Base-by-base conservation (phyloP, 1,140 invertebrate genomes). In the Ephestia elutella region DNA sequence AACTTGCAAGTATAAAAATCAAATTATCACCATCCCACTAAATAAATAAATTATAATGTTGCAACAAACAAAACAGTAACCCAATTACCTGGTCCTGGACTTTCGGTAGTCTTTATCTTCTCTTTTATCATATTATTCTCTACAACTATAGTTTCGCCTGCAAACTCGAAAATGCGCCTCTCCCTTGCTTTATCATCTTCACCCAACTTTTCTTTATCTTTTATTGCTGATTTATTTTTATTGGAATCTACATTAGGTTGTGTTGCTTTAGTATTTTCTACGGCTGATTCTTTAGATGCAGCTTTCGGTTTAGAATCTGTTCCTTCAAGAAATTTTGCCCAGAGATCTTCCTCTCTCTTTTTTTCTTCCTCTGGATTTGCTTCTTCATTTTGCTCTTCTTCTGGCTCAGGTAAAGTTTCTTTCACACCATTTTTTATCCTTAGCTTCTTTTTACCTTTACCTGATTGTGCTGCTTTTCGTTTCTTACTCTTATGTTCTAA, bases 241-340 rank as follows among this genome's bases (percentile, higher is more conserved):
- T 70, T 59, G 59, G 21, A 67, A 28, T 51, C 20, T 59, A 62
- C 56, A 44, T 20, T 13, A 25, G 18, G 30, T 10, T 32, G 5
- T 56, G 49, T 57, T 49, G 25, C 44, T 49, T 32, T 56, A 59
- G 58, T 59, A 21, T 57, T 54, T 49, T 28, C 0, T 57, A 50
- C 51, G 32, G 61, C 67, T 25, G 44, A 11, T 48, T 75, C 67
- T 49, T 71, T 63, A 49, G 65, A 49, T 64, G 78, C 79, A 32
- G 86, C 18, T 73, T 84, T 87, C 17, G 81, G 75, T 76, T 89
- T 88, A 63, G 90, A 89, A 77, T 92, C 91, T 57, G 93, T 93
- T 73, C 93, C 93, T 73, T 92, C 92, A 73, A 94, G 90, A 73
- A 95, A 95, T 78, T 92, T 92, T 8, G 93, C 92, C 94, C 93